These are phyloP conservation scores for Drosophila barbarae DNA, from an alignment of 2,888 invertebrate genomes.

Conservation along the genomic window DNA sequence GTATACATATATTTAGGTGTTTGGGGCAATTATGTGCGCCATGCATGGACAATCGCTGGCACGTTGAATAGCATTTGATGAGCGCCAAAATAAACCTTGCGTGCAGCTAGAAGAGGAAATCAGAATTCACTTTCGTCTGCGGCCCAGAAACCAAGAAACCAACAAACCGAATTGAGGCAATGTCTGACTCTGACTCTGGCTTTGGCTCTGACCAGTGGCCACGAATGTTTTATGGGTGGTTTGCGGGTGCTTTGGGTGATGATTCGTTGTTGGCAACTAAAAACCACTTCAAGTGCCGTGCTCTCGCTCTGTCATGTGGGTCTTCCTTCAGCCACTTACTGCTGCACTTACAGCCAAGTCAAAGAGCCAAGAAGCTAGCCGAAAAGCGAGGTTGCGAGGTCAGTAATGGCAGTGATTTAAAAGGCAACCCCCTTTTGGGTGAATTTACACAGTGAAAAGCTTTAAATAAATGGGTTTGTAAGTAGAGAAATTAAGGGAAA, in stretches of 20 bases:
- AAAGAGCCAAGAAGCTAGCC: slow-evolving; percentile 6
- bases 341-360: slow-evolving; percentile 29
- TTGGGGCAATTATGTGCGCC: slow-evolving; percentile 38
- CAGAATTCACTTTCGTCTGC: slow-evolving; percentile 63
- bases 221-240: slow-evolving; percentile 29
- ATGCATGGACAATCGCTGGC: slow-evolving; percentile 33
- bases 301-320: slow-evolving; percentile 41
- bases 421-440: slow-evolving; percentile 3
- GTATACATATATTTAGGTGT: slow-evolving; percentile 7
- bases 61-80: slow-evolving; percentile 21
- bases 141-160: slow-evolving; percentile 58
- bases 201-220: slow-evolving; percentile 25
- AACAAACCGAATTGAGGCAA: slow-evolving; percentile 59
- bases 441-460: not conserved
- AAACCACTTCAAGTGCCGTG: slow-evolving; percentile 26
- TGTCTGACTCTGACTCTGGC: slow-evolving; percentile 22
- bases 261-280: slow-evolving; percentile 30
- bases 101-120: slow-evolving; percentile 47
- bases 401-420: slow-evolving; percentile 47
- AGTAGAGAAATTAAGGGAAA: not conserved
- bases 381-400: slow-evolving; percentile 50
- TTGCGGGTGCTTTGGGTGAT: slow-evolving; percentile 5
- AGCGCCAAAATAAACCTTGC: slow-evolving; percentile 43
- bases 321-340: slow-evolving; percentile 52
- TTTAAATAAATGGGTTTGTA: not conserved